Percentiles rank a stretch among this genome's conserved stretches.
These are phyloP conservation scores for Pimpla rufipes DNA, from an alignment of 2,888 invertebrate genomes.

Conservation along the genomic window DNA sequence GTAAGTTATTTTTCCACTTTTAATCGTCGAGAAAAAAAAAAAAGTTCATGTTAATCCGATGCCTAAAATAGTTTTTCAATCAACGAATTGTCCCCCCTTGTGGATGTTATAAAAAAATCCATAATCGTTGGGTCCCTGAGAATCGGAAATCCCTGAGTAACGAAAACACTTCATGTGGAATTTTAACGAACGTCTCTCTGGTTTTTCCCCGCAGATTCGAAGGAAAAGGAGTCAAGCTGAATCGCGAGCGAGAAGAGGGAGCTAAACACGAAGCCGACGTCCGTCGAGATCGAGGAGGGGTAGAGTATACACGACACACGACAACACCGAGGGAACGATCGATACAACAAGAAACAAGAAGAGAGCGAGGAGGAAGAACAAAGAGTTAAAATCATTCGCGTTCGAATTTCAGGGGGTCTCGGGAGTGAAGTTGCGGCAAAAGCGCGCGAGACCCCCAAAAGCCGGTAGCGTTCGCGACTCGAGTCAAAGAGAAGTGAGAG, in stretches of 20 bases:
- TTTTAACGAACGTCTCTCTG: constrained; percentile 40
- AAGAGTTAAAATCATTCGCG: constrained; percentile 7
- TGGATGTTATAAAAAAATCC: no score
- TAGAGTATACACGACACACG: constrained; percentile 65
- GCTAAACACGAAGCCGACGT: constrained; percentile 70
- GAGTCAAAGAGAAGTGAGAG: constrained; percentile 42
- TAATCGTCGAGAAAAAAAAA: neutral
- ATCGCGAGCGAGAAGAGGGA: constrained; percentile 79
- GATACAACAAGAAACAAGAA: constrained; percentile 23
- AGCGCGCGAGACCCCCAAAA: constrained; percentile 21
- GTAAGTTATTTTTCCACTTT: constrained; percentile 74
- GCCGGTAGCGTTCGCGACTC: constrained; percentile 31
- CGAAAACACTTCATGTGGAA: no score
- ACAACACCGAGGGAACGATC: constrained; percentile 59
- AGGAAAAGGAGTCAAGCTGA: constrained; percentile 91
- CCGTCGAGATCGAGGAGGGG: constrained; percentile 72
- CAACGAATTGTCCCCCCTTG: no score
- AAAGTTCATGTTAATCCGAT: no score
- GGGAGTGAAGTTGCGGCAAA: neutral
- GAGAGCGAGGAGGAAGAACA: neutral
- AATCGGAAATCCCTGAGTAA: no score
- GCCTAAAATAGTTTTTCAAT: no score
- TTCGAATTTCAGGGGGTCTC: constrained; percentile 22
- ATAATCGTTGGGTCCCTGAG: no score
- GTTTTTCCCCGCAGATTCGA: constrained; percentile 87